These are phyloP conservation scores for Chlorocebus sabaeus DNA, from an alignment of 2,113 vertebrate genomes.

Conservation along the genomic window DNA sequence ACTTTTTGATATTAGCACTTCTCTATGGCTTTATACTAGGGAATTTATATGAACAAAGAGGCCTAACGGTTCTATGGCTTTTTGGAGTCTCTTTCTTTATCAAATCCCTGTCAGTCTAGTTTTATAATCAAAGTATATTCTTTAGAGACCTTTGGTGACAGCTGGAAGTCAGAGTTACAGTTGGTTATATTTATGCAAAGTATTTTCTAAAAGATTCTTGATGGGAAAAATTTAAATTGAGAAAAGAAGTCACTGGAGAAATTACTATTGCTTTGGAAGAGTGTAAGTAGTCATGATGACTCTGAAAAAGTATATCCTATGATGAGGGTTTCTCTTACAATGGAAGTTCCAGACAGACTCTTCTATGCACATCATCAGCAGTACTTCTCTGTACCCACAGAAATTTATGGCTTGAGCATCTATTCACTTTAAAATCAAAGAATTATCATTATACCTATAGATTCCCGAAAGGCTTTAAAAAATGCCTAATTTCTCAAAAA, in stretches of 20 bases:
- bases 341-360: neutral
- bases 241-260: slow-evolving; percentile 55
- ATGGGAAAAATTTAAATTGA: slow-evolving; percentile 61
- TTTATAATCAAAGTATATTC: slow-evolving; percentile 74
- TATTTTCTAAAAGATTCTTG: slow-evolving; percentile 64
- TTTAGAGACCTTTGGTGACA: slow-evolving; percentile 61
- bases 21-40: neutral
- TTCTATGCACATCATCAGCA: neutral
- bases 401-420: neutral
- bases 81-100: slow-evolving; percentile 26
- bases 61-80: slow-evolving; percentile 39
- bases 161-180: slow-evolving; percentile 62
- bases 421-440: slow-evolving; percentile 2
- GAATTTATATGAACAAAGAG: slow-evolving; percentile 62
- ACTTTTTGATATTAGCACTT: slow-evolving; percentile 48
- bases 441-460: neutral
- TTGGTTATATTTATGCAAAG: slow-evolving; percentile 68
- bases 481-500: neutral
- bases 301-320: neutral
- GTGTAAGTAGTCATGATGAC: neutral
- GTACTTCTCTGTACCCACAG: neutral
- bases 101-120: slow-evolving; percentile 54
- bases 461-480: neutral
- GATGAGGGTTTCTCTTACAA: neutral
- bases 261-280: slow-evolving; percentile 48